Conservation (phyloP, 2,888 invertebrate genomes). For the Meandrusa payeni region DNA sequence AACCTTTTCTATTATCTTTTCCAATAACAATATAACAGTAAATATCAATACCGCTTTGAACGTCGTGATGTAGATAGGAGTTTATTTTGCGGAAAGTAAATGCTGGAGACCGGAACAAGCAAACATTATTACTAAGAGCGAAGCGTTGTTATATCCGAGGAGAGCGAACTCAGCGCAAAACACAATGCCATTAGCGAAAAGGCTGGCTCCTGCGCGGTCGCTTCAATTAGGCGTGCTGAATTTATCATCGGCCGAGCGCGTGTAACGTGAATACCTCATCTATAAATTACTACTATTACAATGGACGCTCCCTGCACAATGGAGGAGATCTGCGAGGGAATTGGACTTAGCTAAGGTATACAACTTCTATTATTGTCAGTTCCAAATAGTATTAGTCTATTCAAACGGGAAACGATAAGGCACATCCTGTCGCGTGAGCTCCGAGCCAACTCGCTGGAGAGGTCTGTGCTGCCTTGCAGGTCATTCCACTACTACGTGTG, state of each 20-base stretch:
- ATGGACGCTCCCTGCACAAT: neutral
- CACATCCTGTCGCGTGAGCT: too few species aligned
- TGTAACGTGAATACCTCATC: slow-evolving; percentile 1
- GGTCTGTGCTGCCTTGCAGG: too few species aligned
- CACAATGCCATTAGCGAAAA: slow-evolving; percentile 14
- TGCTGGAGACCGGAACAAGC: slow-evolving; percentile 3
- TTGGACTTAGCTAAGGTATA: neutral
- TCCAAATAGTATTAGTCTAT: too few species aligned
- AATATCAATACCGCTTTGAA: too few species aligned
- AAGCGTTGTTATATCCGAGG: slow-evolving; percentile 8
- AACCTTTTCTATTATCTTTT: too few species aligned
- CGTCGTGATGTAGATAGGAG: neutral
- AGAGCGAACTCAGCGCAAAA: slow-evolving; percentile 13
- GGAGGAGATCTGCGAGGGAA: neutral
- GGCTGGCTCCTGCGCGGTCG: neutral
- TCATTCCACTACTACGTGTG: too few species aligned
- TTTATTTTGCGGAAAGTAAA: slow-evolving; percentile 17
- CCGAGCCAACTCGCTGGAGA: too few species aligned
- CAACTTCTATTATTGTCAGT: too few species aligned
- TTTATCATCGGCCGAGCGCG: neutral
- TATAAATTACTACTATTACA: neutral
- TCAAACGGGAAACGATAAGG: too few species aligned
- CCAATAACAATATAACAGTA: too few species aligned
- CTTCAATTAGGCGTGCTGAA: slow-evolving; percentile 8
- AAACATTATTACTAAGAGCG: slow-evolving; percentile 20